phyloP scores from a whole-genome alignment of 1,140 invertebrate species.

The Tetramorium parvispinum region DNA sequence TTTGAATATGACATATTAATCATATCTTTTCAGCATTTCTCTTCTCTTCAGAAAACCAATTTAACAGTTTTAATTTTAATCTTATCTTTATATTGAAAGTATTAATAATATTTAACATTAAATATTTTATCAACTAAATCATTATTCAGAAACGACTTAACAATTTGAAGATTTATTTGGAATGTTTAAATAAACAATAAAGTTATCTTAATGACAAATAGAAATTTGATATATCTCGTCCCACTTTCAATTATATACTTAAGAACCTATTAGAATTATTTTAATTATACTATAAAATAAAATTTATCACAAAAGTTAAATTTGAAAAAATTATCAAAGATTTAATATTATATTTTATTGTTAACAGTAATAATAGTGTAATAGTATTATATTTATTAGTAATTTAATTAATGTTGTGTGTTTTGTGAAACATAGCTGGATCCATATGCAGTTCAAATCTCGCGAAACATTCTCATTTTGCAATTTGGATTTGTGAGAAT shows the following conservation, averaged over 20 bases:
- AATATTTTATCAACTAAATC: background rate
- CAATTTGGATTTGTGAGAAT: background rate
- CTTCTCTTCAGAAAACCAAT: background rate
- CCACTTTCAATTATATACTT: too few species aligned
- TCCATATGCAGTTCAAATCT: too few species aligned
- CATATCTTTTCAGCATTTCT: background rate
- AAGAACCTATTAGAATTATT: too few species aligned
- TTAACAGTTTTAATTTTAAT: background rate
- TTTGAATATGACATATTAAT: background rate
- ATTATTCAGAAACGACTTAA: background rate
- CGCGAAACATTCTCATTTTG: background rate
- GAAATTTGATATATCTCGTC: too few species aligned
- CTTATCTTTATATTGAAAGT: background rate
- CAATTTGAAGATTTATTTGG: background rate
- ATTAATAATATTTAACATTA: background rate
- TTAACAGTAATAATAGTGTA: too few species aligned
- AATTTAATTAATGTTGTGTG: too few species aligned
- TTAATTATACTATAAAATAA: too few species aligned
- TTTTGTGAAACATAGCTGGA: too few species aligned
- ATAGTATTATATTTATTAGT: too few species aligned
- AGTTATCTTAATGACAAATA: background rate
- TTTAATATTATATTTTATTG: too few species aligned
- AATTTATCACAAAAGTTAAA: too few species aligned
- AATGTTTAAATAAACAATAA: background rate
- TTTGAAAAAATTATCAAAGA: too few species aligned